Evolutionary conservation across 2,888 invertebrate species (phyloP), one percentile per base, ranked within the genome.

Genomic region (Andricus quercusramuli): DNA sequence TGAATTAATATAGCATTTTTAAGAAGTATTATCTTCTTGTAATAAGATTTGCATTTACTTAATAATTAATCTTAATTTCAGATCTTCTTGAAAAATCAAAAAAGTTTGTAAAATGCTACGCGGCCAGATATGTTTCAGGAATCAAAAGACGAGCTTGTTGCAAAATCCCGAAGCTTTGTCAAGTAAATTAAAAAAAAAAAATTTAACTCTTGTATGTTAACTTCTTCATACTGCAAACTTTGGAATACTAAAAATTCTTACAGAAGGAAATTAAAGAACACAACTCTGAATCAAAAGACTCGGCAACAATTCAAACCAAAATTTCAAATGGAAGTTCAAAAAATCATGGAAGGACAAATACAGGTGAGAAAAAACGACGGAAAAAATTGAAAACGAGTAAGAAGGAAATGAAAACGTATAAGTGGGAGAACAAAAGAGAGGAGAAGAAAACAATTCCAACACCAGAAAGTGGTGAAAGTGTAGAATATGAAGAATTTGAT

Each of bases 31-130:
- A 1, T 64, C 15, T 64, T 25, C 17, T 47, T 17, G 2, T 1
- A 17, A 47, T 29, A 2, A 29, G 9, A 25, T 64, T 64, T 29
- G 22, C 6, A 17, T 29, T 2, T 6, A 17, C 2, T 64, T 2
- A 22, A 22, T 13, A 59, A 22, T 59, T 11, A 22, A 59, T 13
- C 29, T 64, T 29, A 29, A 32, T 47, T 81, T 20, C 76, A 90
- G 90, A 67, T 78, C 83, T 87, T 17, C 81, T 87, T 5, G 80
- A 86, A 29, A 78, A 89, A 70, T 76, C 82, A 5, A 85, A 84
- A 67, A 83, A 82, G 62, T 89, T 83, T 41, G 77, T 85, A 51
- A 82, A 44, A 66, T 91, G 90, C 67, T 87, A 87, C 62, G 77
- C 80, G 32, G 84, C 83, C 8, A 85, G 88, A 59, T 78, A 70